Percentiles rank a stretch among this genome's conserved stretches.
phyloP scores from a whole-genome alignment of 2,113 vertebrate genomes.

The Hippolais icterina region DNA sequence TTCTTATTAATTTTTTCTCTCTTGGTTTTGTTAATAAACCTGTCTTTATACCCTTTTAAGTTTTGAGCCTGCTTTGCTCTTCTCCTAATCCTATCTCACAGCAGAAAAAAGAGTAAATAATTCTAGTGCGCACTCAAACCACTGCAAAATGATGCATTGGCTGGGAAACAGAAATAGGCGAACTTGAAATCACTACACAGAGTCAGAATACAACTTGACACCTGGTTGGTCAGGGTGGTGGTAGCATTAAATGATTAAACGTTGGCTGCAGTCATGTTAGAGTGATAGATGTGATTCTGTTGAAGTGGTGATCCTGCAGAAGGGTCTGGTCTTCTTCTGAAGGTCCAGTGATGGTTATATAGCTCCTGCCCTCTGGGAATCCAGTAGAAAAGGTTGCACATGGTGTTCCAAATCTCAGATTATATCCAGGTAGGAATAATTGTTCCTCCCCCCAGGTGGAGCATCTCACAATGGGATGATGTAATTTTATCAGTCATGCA shows the following conservation, averaged over 20 bases:
- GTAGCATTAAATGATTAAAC: neutral
- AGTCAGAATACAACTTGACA: neutral
- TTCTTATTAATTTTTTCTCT: neutral
- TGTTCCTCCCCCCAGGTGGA: neutral
- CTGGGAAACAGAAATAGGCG: no score
- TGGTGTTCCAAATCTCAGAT: neutral
- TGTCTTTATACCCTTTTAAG: neutral
- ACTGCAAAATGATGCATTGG: neutral
- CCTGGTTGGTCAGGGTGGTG: neutral
- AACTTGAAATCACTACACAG: no score
- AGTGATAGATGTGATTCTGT: neutral
- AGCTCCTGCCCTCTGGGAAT: neutral
- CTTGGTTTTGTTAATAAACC: neutral
- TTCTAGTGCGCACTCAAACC: neutral
- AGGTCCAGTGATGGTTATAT: neutral
- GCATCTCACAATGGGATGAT: neutral
- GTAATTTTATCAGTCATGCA: neutral
- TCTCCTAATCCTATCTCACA: neutral
- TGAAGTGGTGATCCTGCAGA: no score
- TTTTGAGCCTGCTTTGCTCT: neutral
- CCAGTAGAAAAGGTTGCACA: neutral
- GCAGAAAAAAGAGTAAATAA: neutral
- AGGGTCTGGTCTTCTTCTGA: neutral
- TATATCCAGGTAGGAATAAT: neutral
- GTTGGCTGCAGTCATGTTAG: neutral